A percentile compares a stretch with the other conserved stretches of the same genome.
Conservation (phyloP, 2,888 invertebrate genomes). For the Harpagoxenus sublaevis region DNA sequence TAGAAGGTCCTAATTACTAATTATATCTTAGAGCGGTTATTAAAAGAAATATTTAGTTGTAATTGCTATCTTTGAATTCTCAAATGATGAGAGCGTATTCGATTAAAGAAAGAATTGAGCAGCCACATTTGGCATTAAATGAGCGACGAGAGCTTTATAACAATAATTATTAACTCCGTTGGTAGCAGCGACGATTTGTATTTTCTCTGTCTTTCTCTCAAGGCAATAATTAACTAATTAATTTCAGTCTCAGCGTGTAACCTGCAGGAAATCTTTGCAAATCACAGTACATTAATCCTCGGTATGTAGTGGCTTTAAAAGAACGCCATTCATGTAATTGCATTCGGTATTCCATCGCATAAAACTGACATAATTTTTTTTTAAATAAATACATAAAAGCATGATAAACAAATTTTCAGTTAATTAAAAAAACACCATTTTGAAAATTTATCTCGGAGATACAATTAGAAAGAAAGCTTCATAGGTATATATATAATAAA, state of each 20-base stretch:
- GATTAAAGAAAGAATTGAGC: not conserved
- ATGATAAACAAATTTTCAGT: not conserved
- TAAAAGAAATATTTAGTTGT: not conserved
- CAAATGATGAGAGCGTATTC: not conserved
- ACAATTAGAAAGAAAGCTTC: not conserved
- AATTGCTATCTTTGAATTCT: not conserved
- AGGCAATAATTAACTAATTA: conserved; percentile 22
- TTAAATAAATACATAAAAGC: not conserved
- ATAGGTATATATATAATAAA: not conserved
- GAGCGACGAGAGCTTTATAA: not conserved
- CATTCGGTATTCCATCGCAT: not conserved
- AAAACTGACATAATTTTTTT: conserved; percentile 1
- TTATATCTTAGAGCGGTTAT: not conserved
- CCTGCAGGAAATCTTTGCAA: not conserved
- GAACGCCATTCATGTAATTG: not conserved
- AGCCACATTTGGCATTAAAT: not conserved
- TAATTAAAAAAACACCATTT: not conserved
- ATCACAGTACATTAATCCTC: not conserved
- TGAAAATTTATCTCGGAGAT: not conserved
- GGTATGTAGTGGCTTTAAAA: not conserved
- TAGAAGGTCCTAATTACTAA: conserved; percentile 36
- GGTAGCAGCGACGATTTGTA: not conserved
- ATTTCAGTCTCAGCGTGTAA: not conserved
- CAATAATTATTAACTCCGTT: not conserved
- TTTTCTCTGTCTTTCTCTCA: not conserved